Conservation (phyloP, 2,888 invertebrate genomes). For the Lottia gigantea region DNA sequence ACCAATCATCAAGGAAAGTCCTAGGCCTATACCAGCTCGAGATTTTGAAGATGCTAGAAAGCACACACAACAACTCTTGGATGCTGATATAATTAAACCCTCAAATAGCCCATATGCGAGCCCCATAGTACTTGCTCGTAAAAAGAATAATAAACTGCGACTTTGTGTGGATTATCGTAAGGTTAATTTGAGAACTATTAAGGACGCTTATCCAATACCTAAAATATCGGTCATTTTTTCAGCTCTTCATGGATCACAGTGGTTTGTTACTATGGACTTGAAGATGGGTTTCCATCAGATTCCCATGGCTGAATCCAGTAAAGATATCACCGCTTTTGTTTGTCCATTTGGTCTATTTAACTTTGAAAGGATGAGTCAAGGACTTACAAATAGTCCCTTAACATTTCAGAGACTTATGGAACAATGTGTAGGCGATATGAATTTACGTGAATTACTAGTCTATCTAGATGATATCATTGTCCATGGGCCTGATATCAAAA, state of each 20-base stretch:
- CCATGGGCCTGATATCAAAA: constrained; percentile 11
- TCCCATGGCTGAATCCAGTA: constrained; percentile 11
- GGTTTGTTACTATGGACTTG: constrained; percentile 12
- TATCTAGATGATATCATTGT: constrained; percentile 18
- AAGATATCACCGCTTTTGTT: constrained; percentile 12
- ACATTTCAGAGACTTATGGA: constrained; percentile 18
- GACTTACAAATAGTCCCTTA: constrained; percentile 12
- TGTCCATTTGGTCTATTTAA: constrained; percentile 14
- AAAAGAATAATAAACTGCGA: constrained; percentile 7
- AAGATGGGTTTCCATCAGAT: constrained; percentile 16
- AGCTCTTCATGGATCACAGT: constrained; percentile 4
- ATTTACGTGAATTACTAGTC: constrained; percentile 17
- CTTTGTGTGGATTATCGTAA: constrained; percentile 13
- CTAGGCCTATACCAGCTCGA: constrained; percentile 1
- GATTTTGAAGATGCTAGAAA: constrained; percentile 14
- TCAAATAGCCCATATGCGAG: constrained; percentile 8
- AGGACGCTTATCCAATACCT: constrained; percentile 13
- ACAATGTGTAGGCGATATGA: constrained; percentile 19
- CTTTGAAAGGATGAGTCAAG: constrained; percentile 10
- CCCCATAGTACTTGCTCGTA: constrained; percentile 15
- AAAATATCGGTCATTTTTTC: constrained; percentile 15
- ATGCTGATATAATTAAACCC: constrained; percentile 11
- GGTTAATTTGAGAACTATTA: constrained; percentile 7
- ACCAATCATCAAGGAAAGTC: neutral
- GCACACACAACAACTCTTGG: neutral